Evolutionary conservation across 2,797 vertebrate genomes (phyloP), one percentile per base, ranked within the genome.

Genomic region (Enoplosus armatus): DNA sequence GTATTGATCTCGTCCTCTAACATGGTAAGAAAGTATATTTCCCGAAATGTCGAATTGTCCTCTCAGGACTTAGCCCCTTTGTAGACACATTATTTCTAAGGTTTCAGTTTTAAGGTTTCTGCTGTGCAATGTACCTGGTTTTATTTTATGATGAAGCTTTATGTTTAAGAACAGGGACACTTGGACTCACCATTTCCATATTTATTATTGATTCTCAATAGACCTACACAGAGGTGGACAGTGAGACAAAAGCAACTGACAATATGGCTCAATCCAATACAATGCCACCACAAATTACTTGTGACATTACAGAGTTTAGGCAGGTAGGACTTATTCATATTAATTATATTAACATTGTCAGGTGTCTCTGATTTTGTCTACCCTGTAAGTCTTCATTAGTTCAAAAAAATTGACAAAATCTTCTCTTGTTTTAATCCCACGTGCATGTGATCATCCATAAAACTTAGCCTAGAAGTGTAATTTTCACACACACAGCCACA

Each of bases 401-500:
- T 5, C 5, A 56, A 29, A 63, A 41, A 35, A 7, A 37, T 37
- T 10, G 35, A 24, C 5, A 11, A 29, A 35, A 41, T 50, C 15
- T 45, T 12, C 11, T 45, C 47, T 35, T 37, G 29, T 63, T 59
- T 59, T 54, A 33, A 53, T 35, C 24, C 8, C 4, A 41, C 9
- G 27, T 37, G 10, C 35, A 37, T 37, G 35, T 10, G 12, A 60
- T 73, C 48, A 41, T 50, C 10, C 22, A 59, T 14, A n/a, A 35
- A 35, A 45, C 10, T n/a, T 4, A 15, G 0, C 3, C 14, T 29
- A 11, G 6, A 47, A 35, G 18, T 37, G 5, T 54, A 22, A 64
- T 72, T 64, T 66, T 54, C 43, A 83, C 11, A 64, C 54, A 31
- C 31, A 62, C 16, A 63, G 35, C 15, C 47, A 43, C 9, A 31